Base-by-base conservation (phyloP, 2,113 vertebrate genomes). In the Corythornis cristatus region DNA sequence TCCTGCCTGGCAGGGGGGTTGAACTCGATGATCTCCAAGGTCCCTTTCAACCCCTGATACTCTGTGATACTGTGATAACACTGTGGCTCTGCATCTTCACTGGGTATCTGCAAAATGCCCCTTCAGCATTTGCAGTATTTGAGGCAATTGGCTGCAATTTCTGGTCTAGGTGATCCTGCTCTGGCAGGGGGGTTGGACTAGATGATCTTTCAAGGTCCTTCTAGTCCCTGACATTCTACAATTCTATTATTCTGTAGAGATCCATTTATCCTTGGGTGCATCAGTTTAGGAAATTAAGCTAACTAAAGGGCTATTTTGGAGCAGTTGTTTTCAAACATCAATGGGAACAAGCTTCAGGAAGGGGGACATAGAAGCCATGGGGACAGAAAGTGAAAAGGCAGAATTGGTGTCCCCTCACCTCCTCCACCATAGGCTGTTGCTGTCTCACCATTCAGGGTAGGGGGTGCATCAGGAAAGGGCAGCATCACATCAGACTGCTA, bases 61-160 rank as follows among this genome's bases (percentile, higher is more conserved):
- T 35, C 35, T 35, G 35, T 35, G 35, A 35, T 35, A 35, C 37
- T 37, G 37, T 37, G 37, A 37, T 37, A 37, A 37, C 12, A 53
- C 15, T 0, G 0, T 25, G 8, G 16, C 11, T 57, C 53, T 46
- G 40, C 16, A 51, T 31, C 43, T 75, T 75, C 43, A 17, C 25
- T 10, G 13, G 9, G 17, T 46, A 46, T 13, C 51, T 58, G 37
- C 60, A 86, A 51, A 88, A 73, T 1, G 4, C 11, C 45, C 5
- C 8, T 68, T 83, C 12, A 29, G 11, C 19, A 22, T 9, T 15
- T 5, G 12, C 51, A 3, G 21, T 12, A 22, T n/a, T 62, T 35
- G 66, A 80, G 54, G n/a, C 13, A 62, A 58, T 2, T 48, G 4
- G 31, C 37, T 37, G 37, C 37, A 37, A 37, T 37, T 37, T 37